phyloP scores from a whole-genome alignment of 1,140 invertebrate species.

The Drosophila takahashii region DNA sequence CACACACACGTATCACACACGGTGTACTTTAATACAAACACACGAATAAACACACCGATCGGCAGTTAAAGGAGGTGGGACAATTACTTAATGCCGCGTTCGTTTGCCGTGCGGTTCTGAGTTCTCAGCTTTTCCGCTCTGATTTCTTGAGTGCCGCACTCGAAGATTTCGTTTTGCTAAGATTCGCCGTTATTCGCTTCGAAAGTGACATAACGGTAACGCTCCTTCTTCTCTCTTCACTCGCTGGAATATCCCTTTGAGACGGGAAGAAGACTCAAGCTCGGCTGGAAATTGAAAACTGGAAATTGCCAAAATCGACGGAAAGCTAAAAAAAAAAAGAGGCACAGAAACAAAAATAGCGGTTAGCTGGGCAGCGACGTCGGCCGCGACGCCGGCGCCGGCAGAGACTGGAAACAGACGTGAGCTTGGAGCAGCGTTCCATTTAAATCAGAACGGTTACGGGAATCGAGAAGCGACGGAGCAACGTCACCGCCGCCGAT shows the following conservation, averaged over 20 bases:
- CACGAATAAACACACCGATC: slow-evolving; percentile 1
- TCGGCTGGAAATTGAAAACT: slow-evolving; percentile 12
- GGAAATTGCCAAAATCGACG: slow-evolving; percentile 11
- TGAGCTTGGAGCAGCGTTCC: slow-evolving; percentile 70
- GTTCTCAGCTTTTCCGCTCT: slow-evolving; percentile 28
- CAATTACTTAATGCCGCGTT: slow-evolving; percentile 40
- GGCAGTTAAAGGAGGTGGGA: slow-evolving; percentile 51
- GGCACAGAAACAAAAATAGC: slow-evolving; percentile 15
- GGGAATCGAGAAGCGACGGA: slow-evolving; percentile 43
- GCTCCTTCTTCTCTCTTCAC: slow-evolving; percentile 3
- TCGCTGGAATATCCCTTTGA: not conserved
- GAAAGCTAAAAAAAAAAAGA: not conserved
- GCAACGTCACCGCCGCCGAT: slow-evolving; percentile 40
- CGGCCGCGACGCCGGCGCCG: slow-evolving; percentile 22
- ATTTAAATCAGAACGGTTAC: slow-evolving; percentile 69
- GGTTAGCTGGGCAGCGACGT: slow-evolving; percentile 34
- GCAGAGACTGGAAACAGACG: slow-evolving; percentile 63
- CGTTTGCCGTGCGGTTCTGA: slow-evolving; percentile 20
- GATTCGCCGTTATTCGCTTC: slow-evolving; percentile 50
- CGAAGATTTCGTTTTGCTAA: slow-evolving; percentile 22
- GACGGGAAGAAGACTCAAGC: not conserved
- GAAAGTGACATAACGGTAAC: slow-evolving; percentile 41
- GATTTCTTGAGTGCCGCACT: slow-evolving; percentile 13
- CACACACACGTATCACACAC: slow-evolving; percentile 1
- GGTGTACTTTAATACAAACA: slow-evolving; percentile 18